Conservation (phyloP, 2,797 vertebrate genomes). For the Pseudochirops cupreus region DNA sequence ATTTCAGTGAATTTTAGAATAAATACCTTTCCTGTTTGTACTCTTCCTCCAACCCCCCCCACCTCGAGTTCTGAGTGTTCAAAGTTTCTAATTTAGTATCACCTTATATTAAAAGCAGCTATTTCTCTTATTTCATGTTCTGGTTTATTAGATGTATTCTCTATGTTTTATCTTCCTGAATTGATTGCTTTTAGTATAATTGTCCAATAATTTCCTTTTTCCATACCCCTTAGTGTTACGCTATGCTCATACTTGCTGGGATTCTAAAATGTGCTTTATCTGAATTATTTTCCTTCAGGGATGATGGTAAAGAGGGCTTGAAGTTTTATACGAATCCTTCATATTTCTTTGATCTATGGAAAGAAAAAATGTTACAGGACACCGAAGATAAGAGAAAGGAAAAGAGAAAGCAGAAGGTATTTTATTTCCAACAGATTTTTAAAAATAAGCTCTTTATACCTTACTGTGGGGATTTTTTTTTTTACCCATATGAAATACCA, state of each 20-base stretch:
- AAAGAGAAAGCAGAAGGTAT: conserved; percentile 97
- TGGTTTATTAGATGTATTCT: conserved; percentile 21
- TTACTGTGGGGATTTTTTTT: background rate
- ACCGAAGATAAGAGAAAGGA: conserved; percentile 99
- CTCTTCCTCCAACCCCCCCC: conserved; percentile 17
- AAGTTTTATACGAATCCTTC: conserved; percentile 99
- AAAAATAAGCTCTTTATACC: conserved; percentile 37
- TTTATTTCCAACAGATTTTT: conserved; percentile 47
- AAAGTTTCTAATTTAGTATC: background rate
- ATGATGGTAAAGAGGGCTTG: conserved; percentile 97
- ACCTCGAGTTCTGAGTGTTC: conserved; percentile 43
- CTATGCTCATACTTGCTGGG: background rate
- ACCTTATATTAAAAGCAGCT: background rate
- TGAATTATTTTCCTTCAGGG: conserved; percentile 86
- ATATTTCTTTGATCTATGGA: conserved; percentile 99
- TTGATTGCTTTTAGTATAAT: conserved; percentile 2
- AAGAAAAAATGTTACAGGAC: conserved; percentile 99
- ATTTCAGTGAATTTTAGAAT: conserved; percentile 46
- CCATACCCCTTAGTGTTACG: background rate
- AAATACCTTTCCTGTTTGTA: conserved; percentile 2
- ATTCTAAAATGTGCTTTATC: conserved; percentile 35
- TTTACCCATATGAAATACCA: background rate
- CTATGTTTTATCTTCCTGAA: conserved; percentile 47
- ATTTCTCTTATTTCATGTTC: conserved; percentile 51
- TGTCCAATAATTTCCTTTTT: conserved; percentile 1